These are phyloP conservation scores for Drosophila subquinaria DNA, from an alignment of 2,888 invertebrate genomes.

Conservation along the genomic window DNA sequence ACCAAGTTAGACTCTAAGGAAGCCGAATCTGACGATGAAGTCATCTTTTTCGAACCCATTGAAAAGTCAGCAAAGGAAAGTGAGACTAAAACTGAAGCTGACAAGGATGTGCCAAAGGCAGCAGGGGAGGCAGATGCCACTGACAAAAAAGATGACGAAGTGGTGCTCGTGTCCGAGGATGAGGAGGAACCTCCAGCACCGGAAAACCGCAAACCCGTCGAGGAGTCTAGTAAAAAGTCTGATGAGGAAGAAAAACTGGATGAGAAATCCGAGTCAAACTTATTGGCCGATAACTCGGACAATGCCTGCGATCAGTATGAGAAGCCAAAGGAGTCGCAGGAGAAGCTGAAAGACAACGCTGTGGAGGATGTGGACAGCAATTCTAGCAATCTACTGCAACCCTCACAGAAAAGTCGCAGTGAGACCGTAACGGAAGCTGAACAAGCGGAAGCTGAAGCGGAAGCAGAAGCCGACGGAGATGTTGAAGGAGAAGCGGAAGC, in stretches of 20 bases:
- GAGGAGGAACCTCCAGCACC: constrained; percentile 55
- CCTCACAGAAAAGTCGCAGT: constrained; percentile 57
- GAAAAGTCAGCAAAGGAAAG: constrained; percentile 45
- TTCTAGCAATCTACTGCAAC: constrained; percentile 80
- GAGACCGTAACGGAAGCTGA: constrained; percentile 31
- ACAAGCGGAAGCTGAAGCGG: constrained; percentile 17
- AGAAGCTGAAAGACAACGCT: constrained; percentile 33
- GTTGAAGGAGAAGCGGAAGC: constrained; percentile 21
- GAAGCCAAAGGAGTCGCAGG: constrained; percentile 45
- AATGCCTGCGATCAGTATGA: constrained; percentile 83
- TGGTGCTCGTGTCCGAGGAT: constrained; percentile 71
- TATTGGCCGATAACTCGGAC: constrained; percentile 81
- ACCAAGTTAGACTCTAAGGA: constrained; percentile 15
- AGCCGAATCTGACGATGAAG: constrained; percentile 74
- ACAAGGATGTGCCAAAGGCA: constrained; percentile 7
- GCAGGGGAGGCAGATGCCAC: not conserved
- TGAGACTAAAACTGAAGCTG: not conserved
- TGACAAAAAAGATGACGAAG: constrained; percentile 55
- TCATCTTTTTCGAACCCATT: constrained; percentile 75
- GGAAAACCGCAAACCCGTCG: not conserved
- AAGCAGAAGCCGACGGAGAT: constrained; percentile 19
- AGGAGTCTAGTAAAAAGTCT: constrained; percentile 7
- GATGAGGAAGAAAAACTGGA: constrained; percentile 1
- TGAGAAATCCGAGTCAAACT: constrained; percentile 16
- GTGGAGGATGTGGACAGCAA: constrained; percentile 76